Conservation (phyloP, 2,888 invertebrate species). For the Ornithoptera alexandrae region DNA sequence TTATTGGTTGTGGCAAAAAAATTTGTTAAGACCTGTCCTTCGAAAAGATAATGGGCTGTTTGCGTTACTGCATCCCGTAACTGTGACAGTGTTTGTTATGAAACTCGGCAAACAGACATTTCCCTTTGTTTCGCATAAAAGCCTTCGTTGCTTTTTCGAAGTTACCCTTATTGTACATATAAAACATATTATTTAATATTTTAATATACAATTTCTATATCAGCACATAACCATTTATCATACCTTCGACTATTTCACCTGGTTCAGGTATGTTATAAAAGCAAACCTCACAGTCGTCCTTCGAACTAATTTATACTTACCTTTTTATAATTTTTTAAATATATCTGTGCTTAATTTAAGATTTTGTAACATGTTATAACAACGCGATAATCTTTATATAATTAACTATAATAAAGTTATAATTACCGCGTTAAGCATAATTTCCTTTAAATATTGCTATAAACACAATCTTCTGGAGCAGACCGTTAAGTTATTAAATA, state of each 20-base stretch:
- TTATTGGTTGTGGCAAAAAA: background rate
- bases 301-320: background rate
- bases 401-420: background rate
- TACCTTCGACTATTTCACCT: background rate
- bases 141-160: background rate
- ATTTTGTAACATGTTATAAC: background rate
- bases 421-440: background rate
- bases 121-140: background rate
- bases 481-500: background rate
- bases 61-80: constrained; percentile 5
- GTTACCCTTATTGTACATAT: background rate
- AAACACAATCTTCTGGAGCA: background rate
- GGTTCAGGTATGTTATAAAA: too few species aligned
- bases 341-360: background rate
- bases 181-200: background rate
- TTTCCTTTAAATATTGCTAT: background rate
- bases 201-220: background rate
- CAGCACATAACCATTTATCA: background rate
- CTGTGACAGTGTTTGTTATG: constrained; percentile 19
- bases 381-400: background rate
- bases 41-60: constrained; percentile 18
- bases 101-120: constrained; percentile 15
- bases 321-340: background rate
- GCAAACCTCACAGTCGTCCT: background rate
- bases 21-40: constrained; percentile 12